phyloP scores from a whole-genome alignment of 2,113 vertebrate species.

The Daphoenositta chrysoptera region DNA sequence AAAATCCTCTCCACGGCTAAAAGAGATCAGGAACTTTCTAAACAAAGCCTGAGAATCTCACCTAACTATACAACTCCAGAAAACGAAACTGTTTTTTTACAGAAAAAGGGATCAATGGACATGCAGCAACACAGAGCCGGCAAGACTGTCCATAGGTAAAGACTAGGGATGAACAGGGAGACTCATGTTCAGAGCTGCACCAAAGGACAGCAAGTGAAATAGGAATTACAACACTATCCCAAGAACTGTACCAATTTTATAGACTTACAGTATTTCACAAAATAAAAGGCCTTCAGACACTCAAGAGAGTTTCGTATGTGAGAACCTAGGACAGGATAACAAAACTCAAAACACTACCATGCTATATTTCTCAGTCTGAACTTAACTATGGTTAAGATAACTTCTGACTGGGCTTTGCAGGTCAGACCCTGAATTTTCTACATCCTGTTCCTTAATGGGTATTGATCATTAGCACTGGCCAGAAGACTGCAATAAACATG shows the following conservation, averaged over 20 bases:
- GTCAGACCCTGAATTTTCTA: background rate
- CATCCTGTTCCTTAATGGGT: background rate
- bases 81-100: background rate
- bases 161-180: background rate
- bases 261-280: background rate
- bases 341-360: background rate
- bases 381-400: background rate
- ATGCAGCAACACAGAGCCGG: background rate
- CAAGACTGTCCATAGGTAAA: background rate
- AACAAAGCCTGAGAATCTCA: background rate
- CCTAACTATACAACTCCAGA: background rate
- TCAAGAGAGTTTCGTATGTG: background rate
- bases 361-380: background rate
- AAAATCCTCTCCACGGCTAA: background rate
- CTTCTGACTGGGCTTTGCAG: background rate
- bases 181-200: background rate
- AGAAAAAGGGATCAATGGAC: background rate
- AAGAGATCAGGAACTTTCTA: background rate
- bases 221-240: background rate
- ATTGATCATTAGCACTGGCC: constrained; percentile 20
- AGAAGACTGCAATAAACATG: constrained; percentile 1
- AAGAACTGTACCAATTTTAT: background rate
- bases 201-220: background rate
- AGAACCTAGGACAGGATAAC: background rate
- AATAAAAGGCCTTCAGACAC: background rate